Percentiles rank a stretch among this genome's conserved stretches.
These are phyloP conservation scores for Dicyrtomina minuta DNA, from an alignment of 2,888 invertebrate genomes.

Conservation along the genomic window DNA sequence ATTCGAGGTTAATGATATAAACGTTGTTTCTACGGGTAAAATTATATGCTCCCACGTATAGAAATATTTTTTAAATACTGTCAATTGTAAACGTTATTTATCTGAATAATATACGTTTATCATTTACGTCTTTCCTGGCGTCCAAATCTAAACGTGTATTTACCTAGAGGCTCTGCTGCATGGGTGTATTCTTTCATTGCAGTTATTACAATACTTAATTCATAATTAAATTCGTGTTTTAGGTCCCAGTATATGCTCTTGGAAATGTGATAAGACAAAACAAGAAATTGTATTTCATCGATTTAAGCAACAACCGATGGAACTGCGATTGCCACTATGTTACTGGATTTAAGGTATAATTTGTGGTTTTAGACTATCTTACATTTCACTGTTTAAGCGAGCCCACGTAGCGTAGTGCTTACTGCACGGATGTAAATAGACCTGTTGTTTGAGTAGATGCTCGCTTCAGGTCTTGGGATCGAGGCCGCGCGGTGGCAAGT, in stretches of 20 bases:
- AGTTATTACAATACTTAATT: not conserved
- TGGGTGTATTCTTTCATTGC: not conserved
- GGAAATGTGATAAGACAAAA: conserved; percentile 76
- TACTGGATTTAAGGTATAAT: conserved; percentile 73
- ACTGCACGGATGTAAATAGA: no score
- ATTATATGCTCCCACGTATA: no score
- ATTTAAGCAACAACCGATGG: conserved; percentile 68
- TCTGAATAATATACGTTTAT: not conserved
- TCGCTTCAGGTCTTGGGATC: no score
- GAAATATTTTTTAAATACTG: no score
- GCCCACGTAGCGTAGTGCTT: no score
- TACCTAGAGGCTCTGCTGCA: not conserved
- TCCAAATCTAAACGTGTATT: not conserved
- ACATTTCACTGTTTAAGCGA: no score
- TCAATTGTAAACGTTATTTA: not conserved
- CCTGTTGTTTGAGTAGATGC: no score
- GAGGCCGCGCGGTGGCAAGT: no score
- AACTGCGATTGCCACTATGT: conserved; percentile 78
- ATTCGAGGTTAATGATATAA: no score
- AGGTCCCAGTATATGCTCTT: conserved; percentile 78
- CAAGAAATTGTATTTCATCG: conserved; percentile 45
- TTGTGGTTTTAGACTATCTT: no score
- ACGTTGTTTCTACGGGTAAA: no score
- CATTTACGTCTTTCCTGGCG: not conserved
- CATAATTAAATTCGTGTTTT: conserved; percentile 46